A percentile compares a stretch with the other conserved stretches of the same genome.
Conservation (phyloP, 2,113 vertebrate genomes). For the Pipa parva region DNA sequence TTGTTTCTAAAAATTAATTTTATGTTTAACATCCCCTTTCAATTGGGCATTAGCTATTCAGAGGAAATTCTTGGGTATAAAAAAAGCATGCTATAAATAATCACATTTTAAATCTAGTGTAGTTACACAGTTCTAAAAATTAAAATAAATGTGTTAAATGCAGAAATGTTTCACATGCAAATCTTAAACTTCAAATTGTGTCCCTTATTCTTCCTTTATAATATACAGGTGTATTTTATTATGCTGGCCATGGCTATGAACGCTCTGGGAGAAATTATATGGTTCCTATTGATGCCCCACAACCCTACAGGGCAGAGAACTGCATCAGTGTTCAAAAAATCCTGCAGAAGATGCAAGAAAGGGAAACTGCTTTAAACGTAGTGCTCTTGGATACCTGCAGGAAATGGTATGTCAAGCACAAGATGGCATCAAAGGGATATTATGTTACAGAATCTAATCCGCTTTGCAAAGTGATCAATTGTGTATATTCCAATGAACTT, state of each 20-base stretch:
- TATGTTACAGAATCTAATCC: no score
- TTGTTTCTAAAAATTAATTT: no score
- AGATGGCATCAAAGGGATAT: no score
- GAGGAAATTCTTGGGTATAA: no score
- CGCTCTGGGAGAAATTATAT: conserved; percentile 77
- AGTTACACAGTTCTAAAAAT: no score
- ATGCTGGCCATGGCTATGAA: conserved; percentile 81
- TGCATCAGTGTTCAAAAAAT: conserved; percentile 80
- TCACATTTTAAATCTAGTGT: no score
- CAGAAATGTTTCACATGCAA: neutral
- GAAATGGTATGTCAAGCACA: conserved; percentile 67
- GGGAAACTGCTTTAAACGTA: conserved; percentile 67
- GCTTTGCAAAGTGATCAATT: no score
- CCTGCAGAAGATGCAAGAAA: conserved; percentile 76
- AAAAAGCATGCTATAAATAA: no score
- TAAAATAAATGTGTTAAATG: no score
- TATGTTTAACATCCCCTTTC: no score
- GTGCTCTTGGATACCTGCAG: conserved; percentile 80
- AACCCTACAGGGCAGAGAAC: conserved; percentile 70
- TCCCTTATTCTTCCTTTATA: neutral
- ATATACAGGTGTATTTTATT: conserved; percentile 77
- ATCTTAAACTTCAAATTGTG: neutral
- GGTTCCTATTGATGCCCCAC: conserved; percentile 77
- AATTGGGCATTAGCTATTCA: no score
- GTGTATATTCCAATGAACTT: no score